Conservation (phyloP, 2,797 vertebrate species). For the Gymnopithys bicolor region DNA sequence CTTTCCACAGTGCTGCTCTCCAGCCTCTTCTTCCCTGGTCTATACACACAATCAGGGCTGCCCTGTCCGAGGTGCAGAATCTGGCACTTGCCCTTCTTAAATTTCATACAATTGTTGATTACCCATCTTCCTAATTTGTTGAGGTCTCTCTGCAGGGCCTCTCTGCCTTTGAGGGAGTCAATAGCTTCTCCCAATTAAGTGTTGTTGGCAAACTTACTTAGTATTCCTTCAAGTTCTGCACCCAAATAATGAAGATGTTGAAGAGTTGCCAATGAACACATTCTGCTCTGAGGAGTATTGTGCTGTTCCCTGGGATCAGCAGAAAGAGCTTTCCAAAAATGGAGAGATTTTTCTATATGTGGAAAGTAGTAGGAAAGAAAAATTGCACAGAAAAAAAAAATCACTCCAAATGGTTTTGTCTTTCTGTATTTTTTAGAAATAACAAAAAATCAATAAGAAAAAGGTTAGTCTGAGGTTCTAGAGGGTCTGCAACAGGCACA, state of each 20-base stretch:
- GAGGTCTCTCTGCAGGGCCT: no score
- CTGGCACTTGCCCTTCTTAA: background rate
- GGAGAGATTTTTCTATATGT: background rate
- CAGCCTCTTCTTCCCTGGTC: background rate
- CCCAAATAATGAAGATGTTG: background rate
- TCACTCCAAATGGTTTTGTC: background rate
- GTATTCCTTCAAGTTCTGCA: background rate
- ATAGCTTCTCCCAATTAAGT: background rate
- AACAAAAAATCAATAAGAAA: background rate
- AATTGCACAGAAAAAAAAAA: background rate
- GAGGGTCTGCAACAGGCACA: background rate
- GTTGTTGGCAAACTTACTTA: background rate
- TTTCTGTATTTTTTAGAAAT: background rate
- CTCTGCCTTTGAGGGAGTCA: no score
- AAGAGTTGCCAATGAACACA: background rate
- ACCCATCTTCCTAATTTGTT: background rate
- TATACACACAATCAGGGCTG: background rate
- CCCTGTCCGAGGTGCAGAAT: background rate
- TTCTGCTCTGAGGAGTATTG: background rate
- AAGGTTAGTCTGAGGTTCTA: background rate
- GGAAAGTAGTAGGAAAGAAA: background rate
- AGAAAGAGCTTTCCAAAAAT: background rate
- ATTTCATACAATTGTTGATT: background rate
- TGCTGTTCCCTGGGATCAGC: background rate
- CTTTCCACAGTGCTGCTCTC: background rate